Percentiles rank a stretch among this genome's conserved stretches.
Conservation (phyloP, 1,140 invertebrate genomes). For the Caenorhabditis remanei region DNA sequence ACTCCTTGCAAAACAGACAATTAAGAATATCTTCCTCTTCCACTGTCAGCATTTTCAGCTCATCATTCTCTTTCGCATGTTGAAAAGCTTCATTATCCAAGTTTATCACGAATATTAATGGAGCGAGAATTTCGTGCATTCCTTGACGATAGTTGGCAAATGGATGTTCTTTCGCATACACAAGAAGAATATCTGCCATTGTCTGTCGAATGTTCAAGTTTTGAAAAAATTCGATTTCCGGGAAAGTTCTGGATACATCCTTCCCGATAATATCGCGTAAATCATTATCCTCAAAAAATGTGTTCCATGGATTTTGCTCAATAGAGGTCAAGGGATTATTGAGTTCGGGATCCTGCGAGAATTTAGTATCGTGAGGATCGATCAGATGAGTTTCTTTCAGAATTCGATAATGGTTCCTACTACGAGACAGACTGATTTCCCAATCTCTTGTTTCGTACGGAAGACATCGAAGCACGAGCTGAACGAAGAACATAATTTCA, state of each 20-base stretch:
- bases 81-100: slow-evolving; percentile 83
- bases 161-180: slow-evolving; percentile 84
- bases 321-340: slow-evolving; percentile 39
- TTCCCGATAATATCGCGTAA: slow-evolving; percentile 84
- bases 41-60: slow-evolving; percentile 78
- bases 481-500: neutral
- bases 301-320: slow-evolving; percentile 85
- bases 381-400: slow-evolving; percentile 40
- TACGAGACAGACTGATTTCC: slow-evolving; percentile 17
- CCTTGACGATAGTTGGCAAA: slow-evolving; percentile 80
- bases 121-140: slow-evolving; percentile 88
- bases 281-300: slow-evolving; percentile 86
- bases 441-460: slow-evolving; percentile 50
- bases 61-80: slow-evolving; percentile 71
- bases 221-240: slow-evolving; percentile 82
- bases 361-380: slow-evolving; percentile 48
- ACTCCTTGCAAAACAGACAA: slow-evolving; percentile 82
- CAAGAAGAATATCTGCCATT: slow-evolving; percentile 84
- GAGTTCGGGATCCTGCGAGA: slow-evolving; percentile 33
- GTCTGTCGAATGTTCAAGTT: slow-evolving; percentile 82
- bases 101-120: slow-evolving; percentile 84
- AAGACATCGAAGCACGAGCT: slow-evolving; percentile 55
- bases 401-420: slow-evolving; percentile 22
- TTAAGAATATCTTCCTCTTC: slow-evolving; percentile 79
- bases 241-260: slow-evolving; percentile 84